Evolutionary conservation across 2,113 vertebrate genomes (phyloP).

Genomic region (Megalops atlanticus): DNA sequence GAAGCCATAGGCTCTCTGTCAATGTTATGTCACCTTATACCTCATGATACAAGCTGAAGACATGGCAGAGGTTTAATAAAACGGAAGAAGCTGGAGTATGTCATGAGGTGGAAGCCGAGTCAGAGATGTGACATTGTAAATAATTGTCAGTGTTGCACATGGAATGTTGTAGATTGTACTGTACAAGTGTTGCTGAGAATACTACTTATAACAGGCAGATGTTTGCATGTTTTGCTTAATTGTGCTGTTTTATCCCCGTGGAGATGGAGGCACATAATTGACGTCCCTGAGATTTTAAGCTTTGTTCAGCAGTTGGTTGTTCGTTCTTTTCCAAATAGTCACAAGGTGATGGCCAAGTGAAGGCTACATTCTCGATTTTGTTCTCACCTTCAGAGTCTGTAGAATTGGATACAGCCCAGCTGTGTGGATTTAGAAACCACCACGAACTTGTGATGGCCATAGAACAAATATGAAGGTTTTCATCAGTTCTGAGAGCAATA

Average conservation of each 20-base stretch:
- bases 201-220: too few species aligned
- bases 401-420: background rate
- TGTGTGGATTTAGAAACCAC: too few species aligned
- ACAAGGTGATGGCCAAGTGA: too few species aligned
- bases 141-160: background rate
- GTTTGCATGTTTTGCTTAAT: background rate
- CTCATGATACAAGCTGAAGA: background rate
- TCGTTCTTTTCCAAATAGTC: background rate
- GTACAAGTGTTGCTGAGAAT: too few species aligned
- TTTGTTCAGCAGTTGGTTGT: background rate
- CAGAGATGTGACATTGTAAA: background rate
- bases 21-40: background rate
- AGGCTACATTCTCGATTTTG: too few species aligned
- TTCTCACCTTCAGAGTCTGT: too few species aligned
- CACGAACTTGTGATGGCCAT: too few species aligned
- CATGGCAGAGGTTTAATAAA: background rate
- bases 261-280: background rate
- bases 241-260: background rate
- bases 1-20: background rate
- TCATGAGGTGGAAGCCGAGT: background rate
- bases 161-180: background rate
- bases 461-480: background rate
- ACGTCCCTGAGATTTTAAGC: background rate
- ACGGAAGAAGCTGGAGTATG: background rate
- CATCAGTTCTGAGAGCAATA: background rate